A percentile compares a stretch with the other conserved stretches of the same genome.
Conservation (phyloP, 2,797 vertebrate genomes). For the Semotilus atromaculatus region DNA sequence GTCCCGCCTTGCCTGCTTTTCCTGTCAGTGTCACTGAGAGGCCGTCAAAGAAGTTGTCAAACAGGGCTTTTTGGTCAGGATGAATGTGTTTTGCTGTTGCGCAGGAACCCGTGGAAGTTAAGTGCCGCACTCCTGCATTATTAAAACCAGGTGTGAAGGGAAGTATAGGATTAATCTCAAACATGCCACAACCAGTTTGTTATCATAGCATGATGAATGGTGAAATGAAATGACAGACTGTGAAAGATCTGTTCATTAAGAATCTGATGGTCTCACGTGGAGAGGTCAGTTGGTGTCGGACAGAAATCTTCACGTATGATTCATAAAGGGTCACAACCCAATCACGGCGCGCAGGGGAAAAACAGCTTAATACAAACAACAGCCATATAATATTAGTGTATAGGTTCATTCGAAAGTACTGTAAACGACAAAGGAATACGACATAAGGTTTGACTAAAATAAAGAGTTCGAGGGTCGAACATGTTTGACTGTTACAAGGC, state of each 20-base stretch:
- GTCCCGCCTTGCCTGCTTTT: constrained; percentile 18
- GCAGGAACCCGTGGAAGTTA: not conserved
- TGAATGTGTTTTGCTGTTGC: constrained; percentile 16
- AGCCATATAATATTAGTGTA: not conserved
- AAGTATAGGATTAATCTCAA: constrained; percentile 9
- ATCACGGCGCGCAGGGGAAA: no score
- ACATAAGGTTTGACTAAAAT: not conserved
- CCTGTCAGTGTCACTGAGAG: not conserved
- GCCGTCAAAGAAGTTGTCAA: constrained; percentile 29
- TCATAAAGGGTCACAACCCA: not conserved
- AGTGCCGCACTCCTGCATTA: not conserved
- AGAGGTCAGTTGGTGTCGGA: not conserved
- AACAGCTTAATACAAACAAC: not conserved
- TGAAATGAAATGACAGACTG: not conserved
- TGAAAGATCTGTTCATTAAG: not conserved
- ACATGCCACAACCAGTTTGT: not conserved
- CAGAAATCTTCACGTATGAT: not conserved
- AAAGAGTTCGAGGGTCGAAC: no score
- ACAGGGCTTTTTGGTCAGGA: constrained; percentile 32
- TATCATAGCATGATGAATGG: not conserved
- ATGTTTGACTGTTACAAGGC: not conserved
- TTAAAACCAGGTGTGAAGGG: not conserved
- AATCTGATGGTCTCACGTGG: not conserved
- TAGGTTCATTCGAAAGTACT: not conserved
- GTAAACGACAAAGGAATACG: not conserved